phyloP scores from a whole-genome alignment of 2,888 invertebrate genomes.

The Osmoderma eremita region DNA sequence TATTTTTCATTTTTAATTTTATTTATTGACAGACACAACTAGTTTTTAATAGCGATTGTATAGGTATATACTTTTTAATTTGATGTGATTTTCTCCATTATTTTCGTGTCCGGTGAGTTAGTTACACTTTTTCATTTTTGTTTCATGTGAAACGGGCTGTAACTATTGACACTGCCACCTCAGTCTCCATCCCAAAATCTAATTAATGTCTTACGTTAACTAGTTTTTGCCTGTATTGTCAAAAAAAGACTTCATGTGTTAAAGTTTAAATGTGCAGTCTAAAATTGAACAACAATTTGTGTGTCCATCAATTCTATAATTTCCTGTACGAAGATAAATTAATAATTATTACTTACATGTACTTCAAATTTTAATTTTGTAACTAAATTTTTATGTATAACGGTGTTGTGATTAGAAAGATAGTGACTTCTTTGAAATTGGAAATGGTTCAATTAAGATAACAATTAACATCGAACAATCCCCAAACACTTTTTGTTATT shows the following conservation, averaged over 20 bases:
- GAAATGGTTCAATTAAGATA: constrained; percentile 16
- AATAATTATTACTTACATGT: neutral
- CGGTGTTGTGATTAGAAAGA: constrained; percentile 39
- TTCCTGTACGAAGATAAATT: constrained; percentile 24
- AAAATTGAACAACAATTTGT: constrained; percentile 5
- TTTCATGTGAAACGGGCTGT: constrained; percentile 31
- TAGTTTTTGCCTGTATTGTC: constrained; percentile 32
- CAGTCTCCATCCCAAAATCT: constrained; percentile 28
- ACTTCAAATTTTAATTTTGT: constrained; percentile 33
- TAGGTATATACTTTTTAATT: constrained; percentile 35
- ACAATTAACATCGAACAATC: neutral
- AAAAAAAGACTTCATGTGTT: constrained; percentile 19
- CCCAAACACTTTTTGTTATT: constrained; percentile 3
- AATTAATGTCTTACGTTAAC: constrained; percentile 23
- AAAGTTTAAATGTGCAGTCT: constrained; percentile 34
- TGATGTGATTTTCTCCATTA: constrained; percentile 30
- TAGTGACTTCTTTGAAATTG: constrained; percentile 18
- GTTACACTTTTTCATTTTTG: constrained; percentile 20
- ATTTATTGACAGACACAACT: constrained; percentile 39
- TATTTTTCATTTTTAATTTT: constrained; percentile 37
- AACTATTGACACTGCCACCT: constrained; percentile 32
- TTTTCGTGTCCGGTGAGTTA: constrained; percentile 21
- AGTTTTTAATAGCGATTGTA: constrained; percentile 42
- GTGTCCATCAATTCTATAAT: constrained; percentile 15
- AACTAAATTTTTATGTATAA: constrained; percentile 33